These are phyloP conservation scores for Erpetoichthys calabaricus DNA, from an alignment of 2,797 vertebrate genomes.

Conservation along the genomic window DNA sequence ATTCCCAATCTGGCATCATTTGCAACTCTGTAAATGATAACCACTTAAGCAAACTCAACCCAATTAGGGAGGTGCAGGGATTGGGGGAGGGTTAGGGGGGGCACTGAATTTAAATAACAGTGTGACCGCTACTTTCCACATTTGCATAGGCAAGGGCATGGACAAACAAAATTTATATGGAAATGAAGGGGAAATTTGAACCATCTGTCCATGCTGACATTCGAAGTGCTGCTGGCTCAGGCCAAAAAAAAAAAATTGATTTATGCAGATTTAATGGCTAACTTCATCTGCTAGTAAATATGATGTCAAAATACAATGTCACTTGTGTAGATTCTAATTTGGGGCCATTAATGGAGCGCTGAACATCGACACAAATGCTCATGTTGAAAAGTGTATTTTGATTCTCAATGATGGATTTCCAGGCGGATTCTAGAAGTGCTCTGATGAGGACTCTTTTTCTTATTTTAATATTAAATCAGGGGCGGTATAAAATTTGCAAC, in stretches of 20 bases:
- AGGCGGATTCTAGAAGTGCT: too few relatives aligned
- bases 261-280: slow-evolving; percentile 62
- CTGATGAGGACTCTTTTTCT: too few relatives aligned
- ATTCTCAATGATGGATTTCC: too few relatives aligned
- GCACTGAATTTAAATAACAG: slow-evolving; percentile 42
- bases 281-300: slow-evolving; percentile 46
- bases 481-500: too few relatives aligned
- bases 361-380: too few relatives aligned
- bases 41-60: slow-evolving; percentile 29
- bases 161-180: slow-evolving; percentile 71
- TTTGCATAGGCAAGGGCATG: slow-evolving; percentile 64
- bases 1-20: background rate
- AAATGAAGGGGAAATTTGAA: slow-evolving; percentile 69
- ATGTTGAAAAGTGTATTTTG: too few relatives aligned
- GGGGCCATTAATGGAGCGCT: background rate
- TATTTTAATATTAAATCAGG: too few relatives aligned
- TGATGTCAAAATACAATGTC: slow-evolving; percentile 48
- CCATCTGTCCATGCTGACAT: slow-evolving; percentile 76
- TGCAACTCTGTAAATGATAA: slow-evolving; percentile 27
- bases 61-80: slow-evolving; percentile 28
- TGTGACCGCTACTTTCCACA: slow-evolving; percentile 40
- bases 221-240: slow-evolving; percentile 50
- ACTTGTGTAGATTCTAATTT: slow-evolving; percentile 12
- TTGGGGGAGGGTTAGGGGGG: slow-evolving; percentile 12
- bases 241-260: slow-evolving; percentile 44